Base-by-base conservation (phyloP, 2,797 vertebrate genomes). In the Phoeniculus purpureus region DNA sequence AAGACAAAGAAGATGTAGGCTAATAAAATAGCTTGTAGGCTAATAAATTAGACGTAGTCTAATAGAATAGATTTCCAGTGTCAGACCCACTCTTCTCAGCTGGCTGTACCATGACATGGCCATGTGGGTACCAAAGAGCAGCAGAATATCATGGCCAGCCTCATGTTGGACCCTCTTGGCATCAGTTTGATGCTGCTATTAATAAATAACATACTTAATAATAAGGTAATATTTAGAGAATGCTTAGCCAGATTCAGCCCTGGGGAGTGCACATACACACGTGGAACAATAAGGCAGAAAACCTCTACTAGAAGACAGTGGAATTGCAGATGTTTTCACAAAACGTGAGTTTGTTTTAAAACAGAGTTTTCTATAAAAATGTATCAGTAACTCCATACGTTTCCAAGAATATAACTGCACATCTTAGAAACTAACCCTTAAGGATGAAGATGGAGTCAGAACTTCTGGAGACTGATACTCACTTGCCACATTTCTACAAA, bases 21-120 rank as follows among this genome's bases (percentile, higher is more conserved):
- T 89, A 92, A 95, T 94, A 95, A 94, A 80, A 90, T 12, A n/a
- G 73, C 58, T 67, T 23, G 77, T 9, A 90, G 81, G 77, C 87
- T 89, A 92, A 95, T 94, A 95, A 94, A 80, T 89, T 12, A 77
- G 32, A 67, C 23, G 77, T 9, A 90, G 81, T 75, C 87, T 89
- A 92, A 95, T 94, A 95, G 93, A 80, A 90, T 12, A n/a, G 51
- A 9, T 11, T 23, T 9, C 15, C 23, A 17, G 18, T 9, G 16
- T 58, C 40, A 29, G 6, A 10, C 4, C 9, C 19, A 12, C 6
- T 20, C 37, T 67, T 15, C 27, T n/a, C 40, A 64, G 29, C n/a
- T 52, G 50, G 4, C n/a, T 32, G 8, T 9, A 47, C 70, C 4
- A 1, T 31, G 34, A 25, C 43, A 52, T 0, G 29, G 32, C 76